Conservation (phyloP, 30 jellyfish, hydroid and myxozoan genomes). For the Thelohanellus kitauei region DNA sequence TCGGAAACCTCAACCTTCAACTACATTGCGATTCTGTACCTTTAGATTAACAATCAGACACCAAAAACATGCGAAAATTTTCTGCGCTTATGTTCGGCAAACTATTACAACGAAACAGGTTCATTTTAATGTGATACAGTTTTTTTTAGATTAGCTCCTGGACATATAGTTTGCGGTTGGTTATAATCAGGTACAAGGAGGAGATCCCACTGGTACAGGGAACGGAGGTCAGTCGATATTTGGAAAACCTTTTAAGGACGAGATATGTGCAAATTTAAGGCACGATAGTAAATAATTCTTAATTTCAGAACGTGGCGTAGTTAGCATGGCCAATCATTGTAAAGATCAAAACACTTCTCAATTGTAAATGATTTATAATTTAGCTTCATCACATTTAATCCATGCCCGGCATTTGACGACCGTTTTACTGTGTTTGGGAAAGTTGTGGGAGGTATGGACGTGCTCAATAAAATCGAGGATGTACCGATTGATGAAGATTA, state of each 20-base stretch:
- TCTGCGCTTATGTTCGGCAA: slow-evolving; percentile 15
- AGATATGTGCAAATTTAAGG: slow-evolving; percentile 23
- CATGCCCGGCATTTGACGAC: slow-evolving; percentile 57
- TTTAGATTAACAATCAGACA: slow-evolving; percentile 3
- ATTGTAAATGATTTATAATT: slow-evolving; percentile 14
- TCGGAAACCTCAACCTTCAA: slow-evolving; percentile 44
- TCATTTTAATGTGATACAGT: neutral
- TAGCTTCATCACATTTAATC: slow-evolving; percentile 45
- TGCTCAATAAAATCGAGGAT: slow-evolving; percentile 18
- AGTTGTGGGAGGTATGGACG: slow-evolving; percentile 77
- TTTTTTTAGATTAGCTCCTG: slow-evolving; percentile 1
- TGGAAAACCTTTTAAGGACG: slow-evolving; percentile 58
- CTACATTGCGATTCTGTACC: slow-evolving; percentile 35
- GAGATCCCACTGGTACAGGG: slow-evolving; percentile 94
- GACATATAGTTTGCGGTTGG: too few species aligned
- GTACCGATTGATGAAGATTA: slow-evolving; percentile 20
- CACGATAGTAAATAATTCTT: slow-evolving; percentile 20
- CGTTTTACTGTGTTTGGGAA: slow-evolving; percentile 56
- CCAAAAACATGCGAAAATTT: slow-evolving; percentile 75
- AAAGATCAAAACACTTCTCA: slow-evolving; percentile 58
- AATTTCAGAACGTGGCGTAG: slow-evolving; percentile 35
- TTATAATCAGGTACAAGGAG: slow-evolving; percentile 41
- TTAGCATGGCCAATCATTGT: slow-evolving; percentile 90
- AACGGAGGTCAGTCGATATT: slow-evolving; percentile 59
- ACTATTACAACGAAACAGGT: slow-evolving; percentile 38